Evolutionary conservation across 1,140 invertebrate genomes (phyloP).

Genomic region (Nilaparvata lugens): DNA sequence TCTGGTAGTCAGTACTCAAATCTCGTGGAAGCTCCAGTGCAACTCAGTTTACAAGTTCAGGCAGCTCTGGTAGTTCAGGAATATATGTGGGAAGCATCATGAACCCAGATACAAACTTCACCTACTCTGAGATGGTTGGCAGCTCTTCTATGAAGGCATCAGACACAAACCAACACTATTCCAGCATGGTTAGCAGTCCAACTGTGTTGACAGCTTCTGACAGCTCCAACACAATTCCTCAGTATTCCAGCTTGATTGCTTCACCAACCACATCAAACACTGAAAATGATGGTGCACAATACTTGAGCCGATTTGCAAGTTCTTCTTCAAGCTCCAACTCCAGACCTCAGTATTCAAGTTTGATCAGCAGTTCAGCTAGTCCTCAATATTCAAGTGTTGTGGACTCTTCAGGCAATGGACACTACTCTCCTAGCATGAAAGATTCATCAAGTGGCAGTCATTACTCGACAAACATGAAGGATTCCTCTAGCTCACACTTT

Average conservation of each 20-base stretch:
- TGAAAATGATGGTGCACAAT: too few relatives aligned
- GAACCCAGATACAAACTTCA: too few relatives aligned
- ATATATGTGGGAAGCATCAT: too few relatives aligned
- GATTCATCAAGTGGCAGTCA: too few relatives aligned
- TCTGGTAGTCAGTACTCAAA: background rate
- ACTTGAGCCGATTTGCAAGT: too few relatives aligned
- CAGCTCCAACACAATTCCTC: background rate
- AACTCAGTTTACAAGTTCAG: background rate
- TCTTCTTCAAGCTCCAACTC: background rate
- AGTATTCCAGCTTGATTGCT: constrained; percentile 12
- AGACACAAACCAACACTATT: background rate
- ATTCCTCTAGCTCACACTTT: too few relatives aligned
- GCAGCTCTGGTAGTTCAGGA: background rate
- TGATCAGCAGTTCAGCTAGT: background rate
- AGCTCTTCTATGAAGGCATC: background rate
- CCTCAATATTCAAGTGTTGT: too few relatives aligned
- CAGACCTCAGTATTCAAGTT: background rate
- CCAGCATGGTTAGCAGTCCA: background rate
- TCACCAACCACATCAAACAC: background rate
- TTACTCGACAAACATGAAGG: too few relatives aligned
- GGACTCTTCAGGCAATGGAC: too few relatives aligned
- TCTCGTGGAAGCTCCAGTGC: background rate
- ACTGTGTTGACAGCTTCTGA: too few relatives aligned
- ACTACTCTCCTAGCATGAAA: too few relatives aligned
- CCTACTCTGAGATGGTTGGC: background rate